Conservation (phyloP, 2,113 vertebrate species). For the Stegastes partitus region DNA sequence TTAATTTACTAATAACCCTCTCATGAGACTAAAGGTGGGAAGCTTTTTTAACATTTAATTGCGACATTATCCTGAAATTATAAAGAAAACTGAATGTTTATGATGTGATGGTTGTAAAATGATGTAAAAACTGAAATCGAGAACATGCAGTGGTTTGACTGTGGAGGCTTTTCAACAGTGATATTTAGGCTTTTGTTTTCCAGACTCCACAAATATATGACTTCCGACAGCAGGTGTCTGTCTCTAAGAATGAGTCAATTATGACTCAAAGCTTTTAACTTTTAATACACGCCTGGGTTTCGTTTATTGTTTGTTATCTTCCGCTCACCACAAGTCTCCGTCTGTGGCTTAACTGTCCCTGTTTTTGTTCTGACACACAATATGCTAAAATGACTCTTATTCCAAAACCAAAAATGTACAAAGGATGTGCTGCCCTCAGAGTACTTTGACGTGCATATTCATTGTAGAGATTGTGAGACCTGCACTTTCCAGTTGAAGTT, state of each 20-base stretch:
- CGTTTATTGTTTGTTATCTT: background rate
- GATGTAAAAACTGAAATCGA: no score
- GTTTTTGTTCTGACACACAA: background rate
- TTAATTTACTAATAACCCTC: no score
- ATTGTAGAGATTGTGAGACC: background rate
- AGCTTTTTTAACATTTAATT: no score
- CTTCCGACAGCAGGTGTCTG: background rate
- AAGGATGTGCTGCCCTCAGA: background rate
- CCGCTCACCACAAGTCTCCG: background rate
- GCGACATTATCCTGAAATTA: no score
- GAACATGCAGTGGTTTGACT: no score
- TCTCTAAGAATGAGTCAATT: background rate
- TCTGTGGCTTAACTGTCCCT: background rate
- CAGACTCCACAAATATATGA: no score
- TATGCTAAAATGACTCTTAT: background rate
- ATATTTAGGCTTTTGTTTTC: no score
- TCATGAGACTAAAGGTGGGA: no score
- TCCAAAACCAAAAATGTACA: background rate
- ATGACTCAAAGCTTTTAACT: slow-evolving; percentile 1
- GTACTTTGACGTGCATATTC: background rate
- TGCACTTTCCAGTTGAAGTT: background rate
- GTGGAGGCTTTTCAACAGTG: no score
- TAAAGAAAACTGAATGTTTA: no score
- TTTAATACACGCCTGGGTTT: background rate
- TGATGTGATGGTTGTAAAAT: no score